phyloP scores from a whole-genome alignment of 2,888 invertebrate species.

The Pandemis cinnamomeana region DNA sequence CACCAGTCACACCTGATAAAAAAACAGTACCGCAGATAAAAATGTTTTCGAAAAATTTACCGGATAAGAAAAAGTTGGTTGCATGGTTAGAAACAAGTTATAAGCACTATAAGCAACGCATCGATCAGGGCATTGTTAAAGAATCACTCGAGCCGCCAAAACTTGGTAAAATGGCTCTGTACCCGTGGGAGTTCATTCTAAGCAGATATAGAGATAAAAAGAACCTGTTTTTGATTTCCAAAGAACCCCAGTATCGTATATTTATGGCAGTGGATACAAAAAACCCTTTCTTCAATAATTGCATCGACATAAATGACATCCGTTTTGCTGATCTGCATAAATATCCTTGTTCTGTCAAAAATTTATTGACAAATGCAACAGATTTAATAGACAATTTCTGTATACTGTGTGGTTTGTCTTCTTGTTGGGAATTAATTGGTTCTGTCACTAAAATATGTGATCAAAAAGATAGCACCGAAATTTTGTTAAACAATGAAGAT shows the following conservation, averaged over 20 bases:
- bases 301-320: constrained; percentile 71
- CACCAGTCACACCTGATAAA: neutral
- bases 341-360: constrained; percentile 71
- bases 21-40: constrained; percentile 8
- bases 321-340: constrained; percentile 64
- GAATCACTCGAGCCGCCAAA: constrained; percentile 62
- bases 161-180: constrained; percentile 62
- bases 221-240: constrained; percentile 70
- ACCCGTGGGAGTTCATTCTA: constrained; percentile 73
- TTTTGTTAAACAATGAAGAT: constrained; percentile 28
- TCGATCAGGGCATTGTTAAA: constrained; percentile 56
- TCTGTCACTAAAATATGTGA: constrained; percentile 65
- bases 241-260: constrained; percentile 64
- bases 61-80: constrained; percentile 58
- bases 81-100: constrained; percentile 71
- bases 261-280: constrained; percentile 67
- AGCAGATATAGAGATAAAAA: constrained; percentile 67
- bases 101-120: constrained; percentile 64
- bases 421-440: constrained; percentile 77
- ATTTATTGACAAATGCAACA: constrained; percentile 66
- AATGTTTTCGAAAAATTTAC: constrained; percentile 44
- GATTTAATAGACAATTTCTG: constrained; percentile 69
- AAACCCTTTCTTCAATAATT: constrained; percentile 62
- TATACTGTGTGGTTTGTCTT: constrained; percentile 69
- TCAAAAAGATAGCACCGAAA: constrained; percentile 38